phyloP scores from a whole-genome alignment of 2,888 invertebrate genomes.

The Dynastes grantii region DNA sequence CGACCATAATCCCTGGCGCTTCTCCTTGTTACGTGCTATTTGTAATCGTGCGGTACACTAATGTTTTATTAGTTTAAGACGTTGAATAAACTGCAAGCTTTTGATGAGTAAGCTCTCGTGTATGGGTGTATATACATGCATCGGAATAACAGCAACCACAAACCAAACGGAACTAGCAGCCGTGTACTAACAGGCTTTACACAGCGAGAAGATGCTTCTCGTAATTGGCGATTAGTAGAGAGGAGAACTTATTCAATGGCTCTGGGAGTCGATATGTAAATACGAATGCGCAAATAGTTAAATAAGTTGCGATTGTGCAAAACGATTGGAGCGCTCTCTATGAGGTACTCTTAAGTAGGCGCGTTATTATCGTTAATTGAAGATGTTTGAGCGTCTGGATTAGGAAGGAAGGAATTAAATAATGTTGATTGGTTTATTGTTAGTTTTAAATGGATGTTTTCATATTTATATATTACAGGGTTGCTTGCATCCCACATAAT shows the following conservation, averaged over 20 bases:
- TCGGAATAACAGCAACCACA: neutral
- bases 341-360: neutral
- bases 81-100: constrained; percentile 35
- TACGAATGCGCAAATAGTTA: constrained; percentile 28
- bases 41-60: constrained; percentile 28
- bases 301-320: constrained; percentile 29
- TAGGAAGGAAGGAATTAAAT: constrained; percentile 1
- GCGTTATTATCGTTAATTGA: constrained; percentile 28
- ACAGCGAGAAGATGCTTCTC: constrained; percentile 29
- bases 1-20: constrained; percentile 2
- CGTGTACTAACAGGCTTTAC: constrained; percentile 16
- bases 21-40: constrained; percentile 17
- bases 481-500: no score
- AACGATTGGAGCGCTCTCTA: constrained; percentile 3
- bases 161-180: neutral
- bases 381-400: constrained; percentile 17
- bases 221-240: constrained; percentile 41
- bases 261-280: constrained; percentile 41
- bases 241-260: constrained; percentile 32
- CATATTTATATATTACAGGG: no score
- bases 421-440: constrained; percentile 13
- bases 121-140: neutral
- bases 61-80: constrained; percentile 44
- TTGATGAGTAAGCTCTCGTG: constrained; percentile 1
- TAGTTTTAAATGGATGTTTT: neutral